Evolutionary conservation across 2,797 vertebrate genomes (phyloP).

Genomic region (Gymnothorax javanicus): DNA sequence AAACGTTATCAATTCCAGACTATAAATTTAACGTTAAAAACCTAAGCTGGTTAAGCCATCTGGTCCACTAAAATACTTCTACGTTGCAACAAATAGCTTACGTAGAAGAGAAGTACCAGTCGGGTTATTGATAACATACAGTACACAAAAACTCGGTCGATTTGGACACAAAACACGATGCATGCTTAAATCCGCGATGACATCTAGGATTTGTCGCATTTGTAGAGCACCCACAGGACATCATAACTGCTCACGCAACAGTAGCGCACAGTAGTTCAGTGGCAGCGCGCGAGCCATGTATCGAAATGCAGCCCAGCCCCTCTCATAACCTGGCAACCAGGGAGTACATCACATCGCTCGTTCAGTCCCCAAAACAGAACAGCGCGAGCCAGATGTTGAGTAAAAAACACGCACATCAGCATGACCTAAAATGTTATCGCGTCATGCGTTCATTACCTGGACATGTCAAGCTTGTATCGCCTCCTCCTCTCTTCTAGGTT

Average conservation of each 20-base stretch:
- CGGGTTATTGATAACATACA: neutral
- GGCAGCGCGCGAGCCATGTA: neutral
- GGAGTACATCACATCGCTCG: neutral
- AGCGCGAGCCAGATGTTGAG: neutral
- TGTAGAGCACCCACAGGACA: neutral
- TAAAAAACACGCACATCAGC: neutral
- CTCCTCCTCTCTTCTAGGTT: neutral
- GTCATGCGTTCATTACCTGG: conserved; percentile 25
- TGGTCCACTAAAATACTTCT: neutral
- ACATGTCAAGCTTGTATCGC: conserved; percentile 27
- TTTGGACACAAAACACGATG: neutral
- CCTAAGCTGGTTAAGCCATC: neutral
- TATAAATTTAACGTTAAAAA: neutral
- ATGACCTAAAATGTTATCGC: neutral
- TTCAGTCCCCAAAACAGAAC: neutral
- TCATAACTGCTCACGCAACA: neutral
- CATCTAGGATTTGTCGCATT: neutral
- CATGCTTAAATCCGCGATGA: neutral
- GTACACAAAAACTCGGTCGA: neutral
- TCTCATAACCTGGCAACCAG: neutral
- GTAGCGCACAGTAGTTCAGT: too few species aligned
- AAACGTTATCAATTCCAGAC: neutral
- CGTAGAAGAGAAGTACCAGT: neutral
- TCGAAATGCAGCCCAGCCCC: neutral
- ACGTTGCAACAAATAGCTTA: neutral